These are phyloP conservation scores for Corythornis leucogaster DNA, from an alignment of 2,797 vertebrate species.

Conservation along the genomic window DNA sequence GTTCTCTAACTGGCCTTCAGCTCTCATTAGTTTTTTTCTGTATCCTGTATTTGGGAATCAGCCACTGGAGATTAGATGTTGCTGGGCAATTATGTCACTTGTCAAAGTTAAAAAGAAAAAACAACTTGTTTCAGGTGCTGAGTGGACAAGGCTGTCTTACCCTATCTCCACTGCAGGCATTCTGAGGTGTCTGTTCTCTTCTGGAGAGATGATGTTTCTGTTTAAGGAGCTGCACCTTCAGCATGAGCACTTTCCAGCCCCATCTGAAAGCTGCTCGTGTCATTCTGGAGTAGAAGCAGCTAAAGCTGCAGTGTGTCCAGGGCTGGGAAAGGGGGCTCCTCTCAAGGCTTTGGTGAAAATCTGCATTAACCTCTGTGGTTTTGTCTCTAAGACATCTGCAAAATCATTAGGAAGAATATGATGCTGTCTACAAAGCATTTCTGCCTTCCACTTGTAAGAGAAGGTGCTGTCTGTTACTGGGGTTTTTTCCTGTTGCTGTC, in stretches of 20 bases:
- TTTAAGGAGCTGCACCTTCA: background rate
- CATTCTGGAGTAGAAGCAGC: background rate
- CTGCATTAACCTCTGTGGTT: background rate
- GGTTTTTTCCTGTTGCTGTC: background rate
- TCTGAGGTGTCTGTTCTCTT: background rate
- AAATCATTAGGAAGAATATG: background rate
- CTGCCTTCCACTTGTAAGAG: background rate
- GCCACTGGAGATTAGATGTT: background rate
- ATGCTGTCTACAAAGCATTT: background rate
- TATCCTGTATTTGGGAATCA: background rate
- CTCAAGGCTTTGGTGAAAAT: background rate
- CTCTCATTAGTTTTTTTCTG: background rate
- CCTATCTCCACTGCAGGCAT: background rate
- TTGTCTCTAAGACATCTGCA: background rate
- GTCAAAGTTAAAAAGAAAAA: background rate
- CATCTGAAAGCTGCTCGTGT: background rate
- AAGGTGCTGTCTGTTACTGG: background rate
- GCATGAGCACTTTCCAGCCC: too few relatives aligned
- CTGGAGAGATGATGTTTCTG: background rate
- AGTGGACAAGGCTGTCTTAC: background rate
- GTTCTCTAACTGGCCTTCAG: background rate
- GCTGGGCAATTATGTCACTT: background rate
- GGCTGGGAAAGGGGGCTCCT: background rate
- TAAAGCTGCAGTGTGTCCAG: background rate
- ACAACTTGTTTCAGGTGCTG: background rate